phyloP scores from a whole-genome alignment of 1,140 invertebrate genomes.

The Medauroidea extradentata region DNA sequence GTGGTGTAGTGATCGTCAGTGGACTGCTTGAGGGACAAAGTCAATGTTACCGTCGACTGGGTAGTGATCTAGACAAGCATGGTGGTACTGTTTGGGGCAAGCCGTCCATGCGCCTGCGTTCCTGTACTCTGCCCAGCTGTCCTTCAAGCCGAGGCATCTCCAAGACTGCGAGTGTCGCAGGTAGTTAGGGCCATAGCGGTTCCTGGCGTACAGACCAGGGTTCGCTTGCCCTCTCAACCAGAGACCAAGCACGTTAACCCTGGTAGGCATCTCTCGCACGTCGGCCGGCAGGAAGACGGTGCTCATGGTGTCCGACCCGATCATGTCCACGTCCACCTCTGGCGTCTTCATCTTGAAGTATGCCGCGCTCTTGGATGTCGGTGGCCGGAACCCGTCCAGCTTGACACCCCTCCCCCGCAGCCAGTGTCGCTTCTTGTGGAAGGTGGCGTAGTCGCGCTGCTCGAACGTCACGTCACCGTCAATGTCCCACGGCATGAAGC shows the following conservation, averaged over 20 bases:
- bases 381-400: conserved; percentile 10
- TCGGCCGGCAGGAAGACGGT: conserved; percentile 10
- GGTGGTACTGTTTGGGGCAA: conserved; percentile 23
- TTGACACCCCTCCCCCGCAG: conserved; percentile 20
- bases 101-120: conserved; percentile 10
- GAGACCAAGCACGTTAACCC: conserved; percentile 24
- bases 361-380: background rate
- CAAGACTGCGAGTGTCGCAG: conserved; percentile 25
- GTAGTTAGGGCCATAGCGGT: conserved; percentile 29
- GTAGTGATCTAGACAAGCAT: conserved; percentile 33
- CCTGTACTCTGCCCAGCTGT: conserved; percentile 1
- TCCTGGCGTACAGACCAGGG: conserved; percentile 36
- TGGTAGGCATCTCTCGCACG: conserved; percentile 22
- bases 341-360: conserved; percentile 9
- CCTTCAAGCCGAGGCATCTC: background rate
- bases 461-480: conserved; percentile 28
- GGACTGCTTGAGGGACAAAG: conserved; percentile 6
- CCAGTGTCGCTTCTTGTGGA: background rate
- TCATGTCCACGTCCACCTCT: conserved; percentile 15
- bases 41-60: conserved; percentile 28
- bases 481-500: conserved; percentile 32
- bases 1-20: background rate
- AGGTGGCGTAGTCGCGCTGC: conserved; percentile 10
- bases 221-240: conserved; percentile 31
- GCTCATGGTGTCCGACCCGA: conserved; percentile 8